Percentiles rank a stretch among this genome's conserved stretches.
These are phyloP conservation scores for Conistra vaccinii DNA, from an alignment of 2,888 invertebrate genomes.

Conservation along the genomic window DNA sequence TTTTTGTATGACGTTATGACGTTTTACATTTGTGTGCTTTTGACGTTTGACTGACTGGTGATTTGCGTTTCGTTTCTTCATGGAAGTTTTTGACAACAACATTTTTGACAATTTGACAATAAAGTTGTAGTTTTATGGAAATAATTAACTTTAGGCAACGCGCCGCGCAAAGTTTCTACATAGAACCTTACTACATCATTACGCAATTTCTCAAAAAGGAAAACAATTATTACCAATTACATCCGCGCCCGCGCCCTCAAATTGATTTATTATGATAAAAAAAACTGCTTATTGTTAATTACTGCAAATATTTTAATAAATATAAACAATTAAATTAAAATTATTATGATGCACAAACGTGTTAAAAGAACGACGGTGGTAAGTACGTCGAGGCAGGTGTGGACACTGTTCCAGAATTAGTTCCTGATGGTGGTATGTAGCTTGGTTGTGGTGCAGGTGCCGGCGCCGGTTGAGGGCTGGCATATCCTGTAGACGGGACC, in stretches of 20 bases:
- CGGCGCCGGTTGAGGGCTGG: constrained; percentile 49
- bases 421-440: constrained; percentile 75
- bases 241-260: neutral
- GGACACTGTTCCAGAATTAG: constrained; percentile 66
- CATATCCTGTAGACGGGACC: constrained; percentile 58
- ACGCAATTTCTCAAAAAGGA: neutral
- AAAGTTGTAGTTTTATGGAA: too few species aligned
- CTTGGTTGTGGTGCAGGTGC: constrained; percentile 55
- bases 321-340: constrained; percentile 25
- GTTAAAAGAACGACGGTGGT: constrained; percentile 79
- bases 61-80: constrained; percentile 57
- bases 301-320: constrained; percentile 30
- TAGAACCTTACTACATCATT: too few species aligned
- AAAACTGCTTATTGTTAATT: constrained; percentile 17
- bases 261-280: neutral
- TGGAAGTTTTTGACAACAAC: neutral
- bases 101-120: too few species aligned
- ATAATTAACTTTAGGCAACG: too few species aligned
- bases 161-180: too few species aligned
- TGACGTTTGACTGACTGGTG: constrained; percentile 62
- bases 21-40: constrained; percentile 64
- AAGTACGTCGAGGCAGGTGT: constrained; percentile 82
- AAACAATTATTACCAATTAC: neutral
- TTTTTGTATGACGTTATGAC: constrained; percentile 82
- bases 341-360: neutral